Evolutionary conservation across 2,113 vertebrate species (phyloP), one percentile per base, ranked within the genome.

Genomic region (Callipepla squamata): DNA sequence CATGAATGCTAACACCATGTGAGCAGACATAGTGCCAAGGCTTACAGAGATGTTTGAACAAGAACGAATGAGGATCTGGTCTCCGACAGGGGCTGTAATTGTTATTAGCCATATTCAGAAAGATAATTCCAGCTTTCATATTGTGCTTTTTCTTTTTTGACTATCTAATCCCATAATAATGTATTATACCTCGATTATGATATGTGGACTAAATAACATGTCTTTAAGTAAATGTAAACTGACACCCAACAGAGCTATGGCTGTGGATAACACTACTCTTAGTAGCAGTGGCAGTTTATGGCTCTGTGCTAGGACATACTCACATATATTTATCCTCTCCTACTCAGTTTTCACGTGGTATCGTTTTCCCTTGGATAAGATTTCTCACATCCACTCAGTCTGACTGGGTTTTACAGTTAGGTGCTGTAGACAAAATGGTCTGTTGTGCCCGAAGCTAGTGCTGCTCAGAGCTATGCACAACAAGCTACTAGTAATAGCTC

Each of bases 131-230:
- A 62, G 21, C 6, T 18, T 12, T 59, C 22, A 7, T 50, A 42
- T 15, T 73, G 18, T 69, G 30, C 2, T 79, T 84, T 80, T 68
- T 16, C 13, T 79, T 63, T 89, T 89, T 72, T 85, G 13, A n/a
- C 53, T 85, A 6, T n/a, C 34, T 89, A 73, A 81, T 92, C 45
- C 40, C n/a, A 85, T 87, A 82, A 79, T 69, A 85, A 62, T 36
- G 13, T 19, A 50, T 77, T 59, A 53, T 47, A 36, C 10, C 7
- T 92, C 40, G 22, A 30, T 50, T 86, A 21, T 18, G 77, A 7
- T 59, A 38, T 80, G 19, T 42, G 42, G 85, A 42, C 45, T 67
- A 77, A 93, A 79, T 30, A 57, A 28, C 17, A 17, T 15, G 2
- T 16, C 51, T 7, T 91, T 73, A 74, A 73, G 25, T 73, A 25